These are phyloP conservation scores for Leptinotarsa tumamoca DNA, from an alignment of 2,888 invertebrate genomes.

Conservation along the genomic window DNA sequence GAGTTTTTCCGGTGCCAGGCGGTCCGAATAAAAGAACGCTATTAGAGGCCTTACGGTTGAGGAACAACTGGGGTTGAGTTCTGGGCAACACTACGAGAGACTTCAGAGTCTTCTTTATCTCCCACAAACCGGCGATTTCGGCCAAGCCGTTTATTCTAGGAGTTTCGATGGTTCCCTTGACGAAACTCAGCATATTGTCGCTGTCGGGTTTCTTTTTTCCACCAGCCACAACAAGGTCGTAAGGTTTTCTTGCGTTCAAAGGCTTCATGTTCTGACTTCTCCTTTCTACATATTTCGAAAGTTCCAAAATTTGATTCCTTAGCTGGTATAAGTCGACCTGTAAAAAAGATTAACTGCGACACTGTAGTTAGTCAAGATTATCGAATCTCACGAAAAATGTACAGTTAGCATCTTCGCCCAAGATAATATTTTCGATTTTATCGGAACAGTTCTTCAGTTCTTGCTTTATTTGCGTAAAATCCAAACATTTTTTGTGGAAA, in stretches of 20 bases:
- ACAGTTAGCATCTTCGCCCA: constrained; percentile 30
- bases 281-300: constrained; percentile 28
- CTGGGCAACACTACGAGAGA: constrained; percentile 69
- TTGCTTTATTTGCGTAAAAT: constrained; percentile 25
- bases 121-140: constrained; percentile 68
- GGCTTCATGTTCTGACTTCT: background rate
- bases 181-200: constrained; percentile 23
- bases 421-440: constrained; percentile 33
- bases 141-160: constrained; percentile 61
- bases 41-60: constrained; percentile 66
- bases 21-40: constrained; percentile 70
- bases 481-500: constrained; percentile 25
- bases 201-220: constrained; percentile 5
- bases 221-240: background rate
- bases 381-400: constrained; percentile 30
- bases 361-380: background rate
- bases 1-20: constrained; percentile 69
- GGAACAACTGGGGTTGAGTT: constrained; percentile 70
- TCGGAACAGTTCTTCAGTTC: constrained; percentile 33
- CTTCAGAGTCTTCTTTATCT: constrained; percentile 67
- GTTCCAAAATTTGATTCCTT: constrained; percentile 28
- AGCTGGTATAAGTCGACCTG: constrained; percentile 39
- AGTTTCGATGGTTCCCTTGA: constrained; percentile 49
- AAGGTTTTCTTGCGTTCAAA: constrained; percentile 3
- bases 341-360: background rate